Conservation (phyloP, 2,888 invertebrate species). For the Aethes cnicana region DNA sequence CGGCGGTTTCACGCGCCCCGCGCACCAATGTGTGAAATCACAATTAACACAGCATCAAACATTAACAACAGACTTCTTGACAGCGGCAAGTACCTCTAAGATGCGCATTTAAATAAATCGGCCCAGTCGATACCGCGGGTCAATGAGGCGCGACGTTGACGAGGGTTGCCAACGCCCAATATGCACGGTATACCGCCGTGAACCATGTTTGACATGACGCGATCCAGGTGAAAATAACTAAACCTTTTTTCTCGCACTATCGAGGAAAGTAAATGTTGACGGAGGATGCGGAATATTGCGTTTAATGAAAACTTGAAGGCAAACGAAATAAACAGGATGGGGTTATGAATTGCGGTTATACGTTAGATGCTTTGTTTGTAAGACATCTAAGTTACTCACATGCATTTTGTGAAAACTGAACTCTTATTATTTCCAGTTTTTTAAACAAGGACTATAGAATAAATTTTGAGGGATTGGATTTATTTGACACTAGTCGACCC, state of each 20-base stretch:
- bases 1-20: not conserved
- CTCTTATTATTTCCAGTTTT: no score
- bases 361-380: no score
- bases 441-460: no score
- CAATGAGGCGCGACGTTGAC: constrained; percentile 80
- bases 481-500: no score
- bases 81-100: constrained; percentile 65
- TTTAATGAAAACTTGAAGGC: not conserved
- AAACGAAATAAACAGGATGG: not conserved
- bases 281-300: not conserved
- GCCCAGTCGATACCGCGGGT: constrained; percentile 74
- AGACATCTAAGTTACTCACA: no score
- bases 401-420: no score
- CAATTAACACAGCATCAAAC: constrained; percentile 41
- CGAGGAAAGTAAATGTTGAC: constrained; percentile 15
- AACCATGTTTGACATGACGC: constrained; percentile 67
- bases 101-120: constrained; percentile 80
- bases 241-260: constrained; percentile 24
- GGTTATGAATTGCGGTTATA: no score
- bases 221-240: constrained; percentile 58
- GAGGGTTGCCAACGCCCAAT: constrained; percentile 66
- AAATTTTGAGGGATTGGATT: no score
- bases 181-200: constrained; percentile 66
- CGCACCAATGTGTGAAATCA: constrained; percentile 12
- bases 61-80: constrained; percentile 61